Evolutionary conservation across 1,140 invertebrate genomes (phyloP), one percentile per base, ranked within the genome.

Genomic region (Lethrus apterus): DNA sequence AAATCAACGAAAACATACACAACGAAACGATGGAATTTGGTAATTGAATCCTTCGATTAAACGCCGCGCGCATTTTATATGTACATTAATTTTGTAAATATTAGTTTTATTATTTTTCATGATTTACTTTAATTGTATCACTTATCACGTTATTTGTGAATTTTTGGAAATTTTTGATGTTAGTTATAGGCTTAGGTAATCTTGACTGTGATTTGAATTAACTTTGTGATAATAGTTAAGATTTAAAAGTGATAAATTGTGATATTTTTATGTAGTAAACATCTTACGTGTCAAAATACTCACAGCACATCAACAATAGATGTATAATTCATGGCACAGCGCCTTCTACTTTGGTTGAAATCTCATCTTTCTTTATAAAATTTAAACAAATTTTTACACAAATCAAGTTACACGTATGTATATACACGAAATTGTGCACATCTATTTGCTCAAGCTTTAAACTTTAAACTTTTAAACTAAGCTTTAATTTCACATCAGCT

Each of bases 1-100:
- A 74, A 54, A 64, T 71, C 48, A 69, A 64, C 57, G 72, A 75
- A 47, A 76, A 76, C 56, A 57, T 75, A 58, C 66, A 69, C 20
- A 75, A 76, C 46, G 73, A 76, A 58, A 65, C 73, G 18, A 63
- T 65, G 24, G 73, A 75, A 57, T 44, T 46, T 20, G 33, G 31
- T 54, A 46, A 29, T 32, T 46, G 46, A 21, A 15, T 41, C 13
- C 32, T 14, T 4, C 14, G 2, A 14, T 4, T 14, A 40, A 43
- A 44, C 5, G 7, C 14, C 23, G 26, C 26, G 24, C 14, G 26
- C 17, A 4, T 21, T 5, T 14, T 5, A 29, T 14, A 43, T 14
- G n/a, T 44, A 20, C 23, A 29, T 14, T 13, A n/a, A 46, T 13
- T 47, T 48, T 48, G 13, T 51, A 32, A 36, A 18, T 45, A 38